Evolutionary conservation across 1,140 invertebrate species (phyloP).

Genomic region (Hermetia illucens): DNA sequence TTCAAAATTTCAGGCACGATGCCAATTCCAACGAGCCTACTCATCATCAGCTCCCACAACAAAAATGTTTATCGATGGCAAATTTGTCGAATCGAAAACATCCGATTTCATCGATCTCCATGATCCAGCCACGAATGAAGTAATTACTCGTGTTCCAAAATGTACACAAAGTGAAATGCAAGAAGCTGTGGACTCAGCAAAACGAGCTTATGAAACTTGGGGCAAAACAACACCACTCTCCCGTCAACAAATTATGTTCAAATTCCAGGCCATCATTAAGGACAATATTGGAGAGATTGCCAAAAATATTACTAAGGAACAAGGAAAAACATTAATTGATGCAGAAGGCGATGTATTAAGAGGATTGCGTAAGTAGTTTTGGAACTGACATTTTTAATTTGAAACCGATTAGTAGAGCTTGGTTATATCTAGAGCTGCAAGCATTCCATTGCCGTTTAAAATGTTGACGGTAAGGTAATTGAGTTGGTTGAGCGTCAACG

Average conservation of each 20-base stretch:
- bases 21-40: too few species aligned
- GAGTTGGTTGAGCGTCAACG: too few species aligned
- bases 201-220: constrained; percentile 68
- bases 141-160: constrained; percentile 77
- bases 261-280: constrained; percentile 46
- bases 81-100: constrained; percentile 87
- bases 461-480: too few species aligned
- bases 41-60: constrained; percentile 43
- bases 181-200: constrained; percentile 71
- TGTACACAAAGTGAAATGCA: constrained; percentile 86
- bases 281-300: constrained; percentile 74
- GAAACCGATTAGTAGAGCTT: too few species aligned
- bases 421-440: too few species aligned
- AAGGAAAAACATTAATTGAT: constrained; percentile 94
- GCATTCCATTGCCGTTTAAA: too few species aligned
- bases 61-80: constrained; percentile 90
- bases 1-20: too few species aligned
- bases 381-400: too few species aligned
- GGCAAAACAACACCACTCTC: constrained; percentile 83
- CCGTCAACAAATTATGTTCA: constrained; percentile 93
- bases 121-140: constrained; percentile 83
- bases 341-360: constrained; percentile 96
- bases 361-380: constrained; percentile 79
- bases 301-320: constrained; percentile 85
- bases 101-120: constrained; percentile 88